Percentiles rank a stretch among this genome's conserved stretches.
Conservation (phyloP, 2,797 vertebrate species). For the Gymnothorax javanicus region DNA sequence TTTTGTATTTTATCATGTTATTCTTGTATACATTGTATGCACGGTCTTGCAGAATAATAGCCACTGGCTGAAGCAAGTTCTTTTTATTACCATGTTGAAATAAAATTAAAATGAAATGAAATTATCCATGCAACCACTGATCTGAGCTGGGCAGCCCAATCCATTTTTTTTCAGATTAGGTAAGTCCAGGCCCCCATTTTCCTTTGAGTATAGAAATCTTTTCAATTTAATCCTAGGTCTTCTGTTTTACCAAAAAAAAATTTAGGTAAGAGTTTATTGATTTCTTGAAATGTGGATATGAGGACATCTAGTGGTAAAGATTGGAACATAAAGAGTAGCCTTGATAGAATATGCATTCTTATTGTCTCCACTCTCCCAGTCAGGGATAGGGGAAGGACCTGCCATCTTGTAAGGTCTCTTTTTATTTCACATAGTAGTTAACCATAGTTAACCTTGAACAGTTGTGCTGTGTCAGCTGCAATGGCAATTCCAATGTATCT, state of each 20-base stretch:
- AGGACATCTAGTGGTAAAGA: slow-evolving; percentile 4
- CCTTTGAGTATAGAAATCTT: slow-evolving; percentile 7
- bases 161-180: slow-evolving; percentile 21
- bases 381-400: slow-evolving; percentile 21
- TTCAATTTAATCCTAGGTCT: slow-evolving; percentile 25
- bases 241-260: slow-evolving; percentile 38
- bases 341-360: slow-evolving; percentile 27
- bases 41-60: too few relatives aligned
- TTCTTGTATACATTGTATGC: too few relatives aligned
- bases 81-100: too few relatives aligned
- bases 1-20: too few relatives aligned
- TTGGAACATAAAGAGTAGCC: slow-evolving; percentile 21
- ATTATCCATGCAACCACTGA: slow-evolving; percentile 25
- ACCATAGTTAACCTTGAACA: slow-evolving; percentile 16
- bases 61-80: too few relatives aligned
- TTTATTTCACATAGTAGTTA: slow-evolving; percentile 27
- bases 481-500: slow-evolving; percentile 28
- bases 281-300: not conserved
- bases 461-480: not conserved
- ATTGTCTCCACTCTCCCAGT: slow-evolving; percentile 24
- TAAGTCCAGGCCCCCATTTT: slow-evolving; percentile 28
- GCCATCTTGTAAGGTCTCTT: slow-evolving; percentile 13
- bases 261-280: slow-evolving; percentile 22
- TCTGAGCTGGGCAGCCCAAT: slow-evolving; percentile 22
- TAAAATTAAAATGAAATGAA: too few relatives aligned